phyloP scores from a whole-genome alignment of 2,888 invertebrate species.

The Folsomia candida region DNA sequence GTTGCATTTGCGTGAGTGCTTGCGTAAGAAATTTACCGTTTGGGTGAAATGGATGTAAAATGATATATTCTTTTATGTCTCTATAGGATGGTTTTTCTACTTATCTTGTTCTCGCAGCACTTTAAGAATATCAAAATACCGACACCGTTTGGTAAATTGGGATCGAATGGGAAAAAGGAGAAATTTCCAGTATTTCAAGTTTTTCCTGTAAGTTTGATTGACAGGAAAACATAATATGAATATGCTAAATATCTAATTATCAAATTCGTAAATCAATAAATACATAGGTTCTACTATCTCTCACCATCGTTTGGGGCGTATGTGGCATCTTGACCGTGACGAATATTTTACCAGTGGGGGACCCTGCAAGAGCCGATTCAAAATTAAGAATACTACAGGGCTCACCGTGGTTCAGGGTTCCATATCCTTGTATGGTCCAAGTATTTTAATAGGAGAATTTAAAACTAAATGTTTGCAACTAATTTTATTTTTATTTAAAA shows the following conservation, averaged over 20 bases:
- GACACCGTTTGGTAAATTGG: slow-evolving; percentile 4
- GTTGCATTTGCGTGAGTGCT: slow-evolving; percentile 56
- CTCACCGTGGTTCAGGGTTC: slow-evolving; percentile 75
- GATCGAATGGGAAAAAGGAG: slow-evolving; percentile 18
- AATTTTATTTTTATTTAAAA: no score
- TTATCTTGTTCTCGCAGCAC: slow-evolving; percentile 34
- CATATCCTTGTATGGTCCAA: slow-evolving; percentile 67
- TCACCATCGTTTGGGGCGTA: slow-evolving; percentile 72
- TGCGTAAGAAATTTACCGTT: background rate
- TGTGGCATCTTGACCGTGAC: slow-evolving; percentile 69
- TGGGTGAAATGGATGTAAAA: background rate
- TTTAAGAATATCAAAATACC: slow-evolving; percentile 26
- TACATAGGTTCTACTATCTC: slow-evolving; percentile 75
- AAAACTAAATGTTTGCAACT: background rate
- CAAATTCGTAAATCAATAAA: slow-evolving; percentile 30
- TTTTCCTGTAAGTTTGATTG: slow-evolving; percentile 41
- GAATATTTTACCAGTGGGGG: slow-evolving; percentile 64
- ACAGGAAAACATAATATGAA: background rate
- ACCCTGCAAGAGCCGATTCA: slow-evolving; percentile 72
- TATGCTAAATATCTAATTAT: background rate
- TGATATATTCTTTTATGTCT: no score
- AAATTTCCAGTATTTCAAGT: slow-evolving; percentile 45
- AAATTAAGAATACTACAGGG: slow-evolving; percentile 68
- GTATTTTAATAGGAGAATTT: background rate
- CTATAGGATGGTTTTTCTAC: background rate